Evolutionary conservation across 2,888 invertebrate species (phyloP).

Genomic region (Liodrosophila aerea): DNA sequence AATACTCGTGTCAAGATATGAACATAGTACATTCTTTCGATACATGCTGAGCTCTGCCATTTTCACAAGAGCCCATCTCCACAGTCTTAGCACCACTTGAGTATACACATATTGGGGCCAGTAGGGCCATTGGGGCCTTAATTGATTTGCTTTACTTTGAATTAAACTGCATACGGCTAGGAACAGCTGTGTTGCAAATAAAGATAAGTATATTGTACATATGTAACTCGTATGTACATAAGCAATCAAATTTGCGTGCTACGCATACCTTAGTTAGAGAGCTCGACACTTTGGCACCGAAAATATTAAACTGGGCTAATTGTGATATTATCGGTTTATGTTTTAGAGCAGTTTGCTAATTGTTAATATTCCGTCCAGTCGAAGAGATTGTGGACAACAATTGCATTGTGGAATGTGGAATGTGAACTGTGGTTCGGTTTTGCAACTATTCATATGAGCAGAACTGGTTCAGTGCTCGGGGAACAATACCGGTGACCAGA

Average conservation of each 20-base stretch:
- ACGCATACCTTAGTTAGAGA: constrained; percentile 27
- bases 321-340: too few relatives aligned
- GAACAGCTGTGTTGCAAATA: not conserved
- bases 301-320: not conserved
- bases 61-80: constrained; percentile 34
- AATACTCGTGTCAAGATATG: constrained; percentile 3
- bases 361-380: too few relatives aligned
- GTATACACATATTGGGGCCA: constrained; percentile 29
- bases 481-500: too few relatives aligned
- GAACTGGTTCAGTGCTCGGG: too few relatives aligned
- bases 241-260: not conserved
- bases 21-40: too few relatives aligned
- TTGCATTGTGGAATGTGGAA: too few relatives aligned
- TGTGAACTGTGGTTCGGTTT: too few relatives aligned
- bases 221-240: too few relatives aligned
- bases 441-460: too few relatives aligned
- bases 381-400: too few relatives aligned
- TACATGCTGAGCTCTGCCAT: constrained; percentile 52
- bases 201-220: too few relatives aligned
- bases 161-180: constrained; percentile 1
- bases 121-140: constrained; percentile 9
- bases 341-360: too few relatives aligned
- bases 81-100: constrained; percentile 32
- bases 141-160: constrained; percentile 18
- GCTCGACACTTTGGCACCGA: constrained; percentile 36